Percentiles rank a stretch among this genome's conserved stretches.
phyloP scores from a whole-genome alignment of 1,140 invertebrate genomes.

The Drosophila subpulchrella region DNA sequence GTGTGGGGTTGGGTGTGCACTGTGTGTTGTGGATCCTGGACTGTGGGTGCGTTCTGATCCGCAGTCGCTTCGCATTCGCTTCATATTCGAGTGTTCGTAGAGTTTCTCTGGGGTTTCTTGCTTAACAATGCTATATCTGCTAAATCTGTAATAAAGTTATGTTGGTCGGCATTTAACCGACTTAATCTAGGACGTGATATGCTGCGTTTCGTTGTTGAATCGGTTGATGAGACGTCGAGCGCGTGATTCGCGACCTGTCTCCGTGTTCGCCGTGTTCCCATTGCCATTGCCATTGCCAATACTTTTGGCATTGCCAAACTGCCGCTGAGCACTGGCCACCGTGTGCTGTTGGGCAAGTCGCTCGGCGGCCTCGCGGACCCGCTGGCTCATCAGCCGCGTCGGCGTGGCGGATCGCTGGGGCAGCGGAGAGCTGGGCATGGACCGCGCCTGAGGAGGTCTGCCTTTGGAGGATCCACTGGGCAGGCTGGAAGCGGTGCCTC shows the following conservation, averaged over 20 bases:
- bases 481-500: constrained; percentile 11
- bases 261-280: constrained; percentile 25
- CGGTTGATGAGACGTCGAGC: constrained; percentile 70
- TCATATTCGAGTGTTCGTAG: constrained; percentile 73
- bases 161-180: constrained; percentile 24
- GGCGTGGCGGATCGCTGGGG: constrained; percentile 64
- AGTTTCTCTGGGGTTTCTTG: constrained; percentile 42
- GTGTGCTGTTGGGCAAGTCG: constrained; percentile 81
- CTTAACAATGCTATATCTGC: constrained; percentile 44
- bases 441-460: constrained; percentile 59
- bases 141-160: constrained; percentile 61
- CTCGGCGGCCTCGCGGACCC: constrained; percentile 77
- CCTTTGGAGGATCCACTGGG: constrained; percentile 31
- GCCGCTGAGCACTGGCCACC: constrained; percentile 64
- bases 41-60: constrained; percentile 3
- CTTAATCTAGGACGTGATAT: constrained; percentile 74
- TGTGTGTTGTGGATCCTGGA: constrained; percentile 12
- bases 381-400: constrained; percentile 79
- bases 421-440: constrained; percentile 77
- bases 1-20: constrained; percentile 21
- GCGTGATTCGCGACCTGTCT: constrained; percentile 60
- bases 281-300: constrained; percentile 15
- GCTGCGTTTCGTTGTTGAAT: constrained; percentile 81
- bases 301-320: constrained; percentile 12
- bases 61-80: constrained; percentile 25